These are phyloP conservation scores for Ursus arctos DNA, from an alignment of 2,113 vertebrate genomes.

Conservation along the genomic window DNA sequence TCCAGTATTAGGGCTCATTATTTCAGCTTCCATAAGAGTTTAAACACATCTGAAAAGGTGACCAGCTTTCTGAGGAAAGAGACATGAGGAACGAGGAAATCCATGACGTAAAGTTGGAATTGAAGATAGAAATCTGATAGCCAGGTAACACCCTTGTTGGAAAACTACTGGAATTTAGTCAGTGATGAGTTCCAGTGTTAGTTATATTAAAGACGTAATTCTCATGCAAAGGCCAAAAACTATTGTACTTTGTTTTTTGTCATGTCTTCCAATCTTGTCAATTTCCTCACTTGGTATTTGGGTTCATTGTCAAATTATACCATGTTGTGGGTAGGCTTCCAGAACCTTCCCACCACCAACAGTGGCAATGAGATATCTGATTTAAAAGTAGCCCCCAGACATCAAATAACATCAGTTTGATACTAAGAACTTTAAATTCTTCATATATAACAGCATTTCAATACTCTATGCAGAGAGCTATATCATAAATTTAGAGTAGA, in stretches of 20 bases:
- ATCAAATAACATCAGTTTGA: not conserved
- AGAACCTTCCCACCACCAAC: not conserved
- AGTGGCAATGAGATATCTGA: not conserved
- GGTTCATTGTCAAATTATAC: not conserved
- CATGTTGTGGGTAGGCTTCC: not conserved
- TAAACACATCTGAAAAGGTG: not conserved
- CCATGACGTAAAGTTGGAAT: not conserved
- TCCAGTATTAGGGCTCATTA: not conserved
- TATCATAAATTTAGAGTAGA: not conserved
- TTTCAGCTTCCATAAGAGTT: not conserved
- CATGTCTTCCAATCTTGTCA: not conserved
- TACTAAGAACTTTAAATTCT: conserved; percentile 6
- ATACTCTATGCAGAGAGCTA: not conserved
- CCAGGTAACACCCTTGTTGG: not conserved
- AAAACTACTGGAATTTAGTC: not conserved
- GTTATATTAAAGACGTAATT: not conserved
- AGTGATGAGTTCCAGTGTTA: not conserved
- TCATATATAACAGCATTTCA: not conserved
- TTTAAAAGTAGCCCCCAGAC: not conserved
- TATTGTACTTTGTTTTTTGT: not conserved
- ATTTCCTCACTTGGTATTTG: not conserved
- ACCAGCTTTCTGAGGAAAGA: not conserved
- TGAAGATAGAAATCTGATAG: not conserved
- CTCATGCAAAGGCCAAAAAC: not conserved
- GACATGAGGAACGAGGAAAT: not conserved